These are phyloP conservation scores for Trachops cirrhosus DNA, from an alignment of 2,797 vertebrate species.

Conservation along the genomic window DNA sequence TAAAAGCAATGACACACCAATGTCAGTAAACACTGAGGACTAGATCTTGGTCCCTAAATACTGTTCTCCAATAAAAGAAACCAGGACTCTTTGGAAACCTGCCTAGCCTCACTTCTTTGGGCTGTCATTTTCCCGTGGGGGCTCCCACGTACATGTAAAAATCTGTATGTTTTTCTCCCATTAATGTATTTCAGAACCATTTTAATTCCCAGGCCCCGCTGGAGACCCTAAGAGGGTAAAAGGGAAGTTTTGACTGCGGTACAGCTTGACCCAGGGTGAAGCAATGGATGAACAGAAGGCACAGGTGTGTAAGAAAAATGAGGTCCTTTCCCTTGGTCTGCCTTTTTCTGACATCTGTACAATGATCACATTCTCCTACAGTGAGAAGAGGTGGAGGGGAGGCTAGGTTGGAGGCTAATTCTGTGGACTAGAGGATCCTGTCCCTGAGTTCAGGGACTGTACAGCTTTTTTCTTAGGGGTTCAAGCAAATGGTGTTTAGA, in stretches of 20 bases:
- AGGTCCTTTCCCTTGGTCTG: not conserved
- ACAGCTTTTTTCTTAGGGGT: not conserved
- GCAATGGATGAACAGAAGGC: not conserved
- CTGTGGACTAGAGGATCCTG: not conserved
- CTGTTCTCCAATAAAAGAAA: not conserved
- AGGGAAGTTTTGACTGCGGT: not conserved
- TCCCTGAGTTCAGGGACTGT: not conserved
- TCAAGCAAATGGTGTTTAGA: not conserved
- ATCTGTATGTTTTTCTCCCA: not conserved
- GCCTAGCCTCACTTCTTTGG: not conserved
- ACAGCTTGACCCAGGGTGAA: not conserved
- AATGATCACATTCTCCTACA: not conserved
- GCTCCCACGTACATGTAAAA: not conserved
- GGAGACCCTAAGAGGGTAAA: not conserved
- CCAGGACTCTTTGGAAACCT: not conserved
- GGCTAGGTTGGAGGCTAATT: not conserved
- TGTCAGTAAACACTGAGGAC: not conserved
- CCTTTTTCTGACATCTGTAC: not conserved
- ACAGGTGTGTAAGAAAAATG: not conserved
- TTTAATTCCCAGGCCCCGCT: not conserved
- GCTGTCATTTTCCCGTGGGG: not conserved
- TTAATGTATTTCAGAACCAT: not conserved
- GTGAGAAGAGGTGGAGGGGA: not conserved
- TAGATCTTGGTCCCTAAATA: not conserved
- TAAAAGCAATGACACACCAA: not conserved